A percentile compares a stretch with the other conserved stretches of the same genome.
These are phyloP conservation scores for Butorides virescens DNA, from an alignment of 2,113 vertebrate species.

Conservation along the genomic window DNA sequence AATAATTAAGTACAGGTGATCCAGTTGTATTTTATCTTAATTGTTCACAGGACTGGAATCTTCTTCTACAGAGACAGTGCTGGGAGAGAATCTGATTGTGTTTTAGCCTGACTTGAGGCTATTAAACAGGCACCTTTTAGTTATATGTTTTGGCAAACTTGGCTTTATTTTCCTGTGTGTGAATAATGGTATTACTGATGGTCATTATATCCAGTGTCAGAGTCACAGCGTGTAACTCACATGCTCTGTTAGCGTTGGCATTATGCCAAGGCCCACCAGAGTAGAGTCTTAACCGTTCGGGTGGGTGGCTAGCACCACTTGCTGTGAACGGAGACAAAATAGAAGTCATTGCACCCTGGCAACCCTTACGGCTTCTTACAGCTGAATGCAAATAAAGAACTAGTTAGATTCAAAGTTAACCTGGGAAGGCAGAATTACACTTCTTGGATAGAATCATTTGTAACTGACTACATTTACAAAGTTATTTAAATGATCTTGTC, in stretches of 20 bases:
- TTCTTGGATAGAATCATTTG: neutral
- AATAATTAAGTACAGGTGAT: slow-evolving; percentile 21
- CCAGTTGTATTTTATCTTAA: neutral
- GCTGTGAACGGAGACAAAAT: neutral
- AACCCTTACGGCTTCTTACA: neutral
- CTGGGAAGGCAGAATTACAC: neutral
- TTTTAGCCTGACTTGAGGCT: neutral
- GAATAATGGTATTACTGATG: slow-evolving; percentile 1
- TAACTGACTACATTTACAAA: neutral
- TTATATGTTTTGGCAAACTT: slow-evolving; percentile 1
- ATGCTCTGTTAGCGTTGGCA: neutral
- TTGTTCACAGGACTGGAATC: neutral
- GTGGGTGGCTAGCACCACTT: neutral
- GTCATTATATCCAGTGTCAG: slow-evolving; percentile 11
- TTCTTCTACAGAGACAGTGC: neutral
- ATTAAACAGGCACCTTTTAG: neutral
- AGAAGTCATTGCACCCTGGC: neutral
- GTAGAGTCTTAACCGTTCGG: neutral
- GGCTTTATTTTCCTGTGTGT: neutral
- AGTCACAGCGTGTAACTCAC: slow-evolving; percentile 24
- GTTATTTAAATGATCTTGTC: neutral
- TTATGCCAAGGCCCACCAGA: slow-evolving; percentile 15
- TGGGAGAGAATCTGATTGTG: neutral
- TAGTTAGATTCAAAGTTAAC: neutral
- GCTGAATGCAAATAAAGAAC: neutral